phyloP scores from a whole-genome alignment of 2,797 vertebrate genomes.

The Petrocephalus sullivani region DNA sequence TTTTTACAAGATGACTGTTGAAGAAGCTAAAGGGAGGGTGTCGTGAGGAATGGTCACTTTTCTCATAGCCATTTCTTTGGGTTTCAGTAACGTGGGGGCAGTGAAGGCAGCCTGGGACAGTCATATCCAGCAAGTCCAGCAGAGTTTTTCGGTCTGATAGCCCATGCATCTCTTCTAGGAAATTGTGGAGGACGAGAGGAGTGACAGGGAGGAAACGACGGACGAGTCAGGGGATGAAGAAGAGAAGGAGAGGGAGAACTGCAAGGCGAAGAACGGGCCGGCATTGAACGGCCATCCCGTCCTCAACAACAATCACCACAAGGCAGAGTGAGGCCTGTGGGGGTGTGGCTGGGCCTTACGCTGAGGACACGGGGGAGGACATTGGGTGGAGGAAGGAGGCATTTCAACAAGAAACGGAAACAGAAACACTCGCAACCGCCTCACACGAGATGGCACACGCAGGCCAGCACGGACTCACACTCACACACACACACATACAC shows the following conservation, averaged over 20 bases:
- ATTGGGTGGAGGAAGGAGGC: slow-evolving; percentile 6
- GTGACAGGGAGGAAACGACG: slow-evolving; percentile 87
- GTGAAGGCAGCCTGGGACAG: neutral
- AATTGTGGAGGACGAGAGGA: slow-evolving; percentile 85
- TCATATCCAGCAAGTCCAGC: neutral
- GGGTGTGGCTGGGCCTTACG: neutral
- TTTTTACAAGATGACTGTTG: neutral
- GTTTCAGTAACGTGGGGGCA: neutral
- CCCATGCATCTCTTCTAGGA: slow-evolving; percentile 47
- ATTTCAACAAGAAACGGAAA: slow-evolving; percentile 35
- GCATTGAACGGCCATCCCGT: slow-evolving; percentile 73
- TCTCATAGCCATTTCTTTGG: neutral
- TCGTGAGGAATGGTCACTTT: neutral
- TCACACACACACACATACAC: slow-evolving; percentile 28
- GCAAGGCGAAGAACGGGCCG: slow-evolving; percentile 59
- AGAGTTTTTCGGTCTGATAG: neutral
- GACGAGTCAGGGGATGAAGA: slow-evolving; percentile 62
- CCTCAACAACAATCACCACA: slow-evolving; percentile 83
- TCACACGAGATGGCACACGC: neutral
- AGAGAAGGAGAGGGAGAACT: slow-evolving; percentile 39
- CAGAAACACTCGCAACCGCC: neutral
- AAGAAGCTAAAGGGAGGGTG: neutral
- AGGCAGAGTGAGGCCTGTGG: slow-evolving; percentile 48
- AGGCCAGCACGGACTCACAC: neutral
- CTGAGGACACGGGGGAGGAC: neutral